A percentile compares a stretch with the other conserved stretches of the same genome.
Conservation (phyloP, 1,140 invertebrate genomes). For the Caenorhabditis tropicalis region DNA sequence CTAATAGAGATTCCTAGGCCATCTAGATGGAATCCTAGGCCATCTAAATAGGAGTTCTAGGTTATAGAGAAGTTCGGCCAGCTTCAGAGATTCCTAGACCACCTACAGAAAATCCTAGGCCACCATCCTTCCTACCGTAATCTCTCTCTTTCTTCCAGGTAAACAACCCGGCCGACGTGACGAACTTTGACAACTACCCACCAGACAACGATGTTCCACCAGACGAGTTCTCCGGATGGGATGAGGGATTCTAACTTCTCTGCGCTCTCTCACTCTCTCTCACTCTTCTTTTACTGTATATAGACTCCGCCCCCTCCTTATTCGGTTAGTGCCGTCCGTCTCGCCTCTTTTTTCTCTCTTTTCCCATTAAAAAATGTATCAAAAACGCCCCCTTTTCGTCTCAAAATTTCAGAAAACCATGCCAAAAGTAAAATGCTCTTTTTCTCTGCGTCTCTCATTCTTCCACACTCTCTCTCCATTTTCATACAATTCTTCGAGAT, state of each 20-base stretch:
- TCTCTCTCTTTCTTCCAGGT: constrained; percentile 49
- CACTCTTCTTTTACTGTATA: background rate
- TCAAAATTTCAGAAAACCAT: too few species aligned
- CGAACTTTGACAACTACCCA: constrained; percentile 73
- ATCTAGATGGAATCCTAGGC: too few species aligned
- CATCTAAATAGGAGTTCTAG: background rate
- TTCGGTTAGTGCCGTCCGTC: constrained; percentile 11
- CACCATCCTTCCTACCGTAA: too few species aligned
- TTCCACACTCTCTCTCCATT: too few species aligned
- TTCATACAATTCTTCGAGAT: too few species aligned
- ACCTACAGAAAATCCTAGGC: too few species aligned
- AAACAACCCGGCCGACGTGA: constrained; percentile 63
- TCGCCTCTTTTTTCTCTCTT: background rate
- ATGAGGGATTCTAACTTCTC: constrained; percentile 73
- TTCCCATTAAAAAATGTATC: too few species aligned
- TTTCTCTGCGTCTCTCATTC: too few species aligned
- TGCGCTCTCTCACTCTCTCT: background rate
- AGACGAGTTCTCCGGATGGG: constrained; percentile 74
- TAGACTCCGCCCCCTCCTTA: background rate
- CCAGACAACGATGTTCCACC: constrained; percentile 73
- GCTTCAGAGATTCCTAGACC: too few species aligned
- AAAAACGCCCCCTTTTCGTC: too few species aligned
- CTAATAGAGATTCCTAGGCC: too few species aligned
- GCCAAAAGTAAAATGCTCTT: too few species aligned
- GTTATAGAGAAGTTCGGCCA: background rate